phyloP scores from a whole-genome alignment of 2,113 vertebrate genomes.

The Girardinichthys multiradiatus region DNA sequence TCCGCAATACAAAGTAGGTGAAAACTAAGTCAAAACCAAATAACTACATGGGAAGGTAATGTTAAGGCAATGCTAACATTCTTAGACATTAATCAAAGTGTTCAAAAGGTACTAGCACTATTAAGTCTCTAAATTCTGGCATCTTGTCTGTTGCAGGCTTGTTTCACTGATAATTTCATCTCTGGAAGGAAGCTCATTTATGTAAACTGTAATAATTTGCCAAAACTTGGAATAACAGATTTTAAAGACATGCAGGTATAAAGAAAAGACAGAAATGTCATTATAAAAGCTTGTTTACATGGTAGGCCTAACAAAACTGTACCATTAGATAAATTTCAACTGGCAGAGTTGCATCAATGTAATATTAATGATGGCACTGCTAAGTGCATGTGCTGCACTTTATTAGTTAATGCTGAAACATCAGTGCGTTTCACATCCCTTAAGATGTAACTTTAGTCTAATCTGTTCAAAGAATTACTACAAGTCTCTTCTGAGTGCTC shows the following conservation, averaged over 20 bases:
- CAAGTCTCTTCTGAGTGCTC: background rate
- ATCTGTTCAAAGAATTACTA: background rate
- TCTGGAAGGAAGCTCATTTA: conserved; percentile 88
- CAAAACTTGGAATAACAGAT: conserved; percentile 87
- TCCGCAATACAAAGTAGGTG: conserved; percentile 75
- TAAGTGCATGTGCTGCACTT: background rate
- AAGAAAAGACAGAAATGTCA: conserved; percentile 24
- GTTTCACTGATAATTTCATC: conserved; percentile 88
- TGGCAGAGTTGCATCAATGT: background rate
- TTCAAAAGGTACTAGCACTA: too few species aligned
- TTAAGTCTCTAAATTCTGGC: background rate
- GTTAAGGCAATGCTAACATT: background rate
- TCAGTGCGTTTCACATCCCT: background rate
- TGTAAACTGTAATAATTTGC: conserved; percentile 82
- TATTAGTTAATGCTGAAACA: background rate
- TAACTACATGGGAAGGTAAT: background rate
- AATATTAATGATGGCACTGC: background rate
- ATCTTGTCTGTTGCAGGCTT: conserved; percentile 78
- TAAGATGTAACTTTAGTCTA: background rate
- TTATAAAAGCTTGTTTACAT: background rate
- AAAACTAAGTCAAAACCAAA: background rate
- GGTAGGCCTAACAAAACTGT: background rate
- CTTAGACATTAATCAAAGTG: background rate
- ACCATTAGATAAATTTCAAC: background rate
- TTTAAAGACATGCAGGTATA: conserved; percentile 90